Evolutionary conservation across 2,113 vertebrate genomes (phyloP).

Genomic region (Trematomus loennbergii): DNA sequence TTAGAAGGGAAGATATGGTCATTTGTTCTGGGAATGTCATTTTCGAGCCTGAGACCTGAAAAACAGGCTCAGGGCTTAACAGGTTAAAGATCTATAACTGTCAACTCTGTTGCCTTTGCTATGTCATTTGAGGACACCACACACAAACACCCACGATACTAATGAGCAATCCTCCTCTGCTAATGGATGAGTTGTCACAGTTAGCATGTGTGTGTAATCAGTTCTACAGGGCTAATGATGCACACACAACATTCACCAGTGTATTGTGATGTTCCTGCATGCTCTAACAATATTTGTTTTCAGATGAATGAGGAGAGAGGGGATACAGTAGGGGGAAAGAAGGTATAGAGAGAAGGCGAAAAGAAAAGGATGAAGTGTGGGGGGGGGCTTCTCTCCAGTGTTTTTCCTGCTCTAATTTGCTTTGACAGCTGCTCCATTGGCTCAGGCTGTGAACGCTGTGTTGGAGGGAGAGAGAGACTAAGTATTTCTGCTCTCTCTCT

Average conservation of each 20-base stretch:
- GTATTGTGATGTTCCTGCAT: neutral
- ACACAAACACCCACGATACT: neutral
- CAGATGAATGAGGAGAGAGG: slow-evolving; percentile 26
- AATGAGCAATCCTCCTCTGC: neutral
- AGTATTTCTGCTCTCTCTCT: slow-evolving; percentile 19
- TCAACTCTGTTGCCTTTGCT: neutral
- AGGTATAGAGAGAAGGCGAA: slow-evolving; percentile 6
- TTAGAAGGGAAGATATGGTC: too few relatives aligned
- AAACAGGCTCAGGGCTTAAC: too few relatives aligned
- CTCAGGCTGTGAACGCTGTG: slow-evolving; percentile 34
- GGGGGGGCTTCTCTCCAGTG: slow-evolving; percentile 31
- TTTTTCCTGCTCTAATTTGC: slow-evolving; percentile 65
- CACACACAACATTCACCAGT: neutral
- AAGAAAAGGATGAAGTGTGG: neutral
- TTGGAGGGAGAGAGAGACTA: slow-evolving; percentile 3
- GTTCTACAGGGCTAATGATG: slow-evolving; percentile 11
- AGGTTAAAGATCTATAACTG: slow-evolving; percentile 4
- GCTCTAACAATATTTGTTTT: slow-evolving; percentile 21
- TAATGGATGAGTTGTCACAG: slow-evolving; percentile 22
- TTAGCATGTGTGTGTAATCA: neutral
- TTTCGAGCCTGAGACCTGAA: too few relatives aligned
- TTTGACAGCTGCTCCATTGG: slow-evolving; percentile 58
- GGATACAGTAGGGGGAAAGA: slow-evolving; percentile 10
- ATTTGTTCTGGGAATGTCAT: too few relatives aligned
- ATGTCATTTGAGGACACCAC: neutral